Evolutionary conservation across 2,113 vertebrate species (phyloP), one percentile per base, ranked within the genome.

Genomic region (Murina feae): DNA sequence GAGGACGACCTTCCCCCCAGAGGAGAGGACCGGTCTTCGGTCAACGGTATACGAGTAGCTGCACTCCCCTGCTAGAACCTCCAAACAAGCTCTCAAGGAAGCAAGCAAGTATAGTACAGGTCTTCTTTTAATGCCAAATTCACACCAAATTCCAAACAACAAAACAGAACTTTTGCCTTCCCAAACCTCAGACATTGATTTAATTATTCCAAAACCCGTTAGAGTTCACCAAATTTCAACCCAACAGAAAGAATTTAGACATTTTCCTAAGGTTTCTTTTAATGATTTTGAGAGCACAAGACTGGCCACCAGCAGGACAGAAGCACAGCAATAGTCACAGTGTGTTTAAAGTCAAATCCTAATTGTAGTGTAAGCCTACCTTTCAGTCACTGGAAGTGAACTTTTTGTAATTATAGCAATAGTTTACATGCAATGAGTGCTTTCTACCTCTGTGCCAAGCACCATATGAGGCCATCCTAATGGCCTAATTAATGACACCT

Each of bases 121-220:
- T 65, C 63, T 95, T 32, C 35, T 60, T 9, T 58, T 83, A 80
- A 86, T 30, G 66, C 18, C n/a, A 89, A 74, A 58, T 83, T 68
- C 11, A 30, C 47, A 71, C n/a, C 49, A 92, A 95, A 90, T 82
- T 9, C 17, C 30, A 47, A 32, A 17, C 1, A 84, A 39, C 53
- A 23, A 88, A 87, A 66, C 23, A 89, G 32, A 95, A 88, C 14
- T 89, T 53, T 90, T 84, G 35, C 25, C 30, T 84, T 63, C 63
- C 47, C 66, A 53, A 76, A 60, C 18, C 42, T 84, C 32, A 78
- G 35, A 93, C 42, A 69, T 1, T 28, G 44, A 71, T 25, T 49
- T n/a, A 81, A 6, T 88, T 84, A 69, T 89, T 90, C 78, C 21
- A 58, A 93, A 58, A 88, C 66, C 37, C 49, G 78, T 86, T 86